Conservation (phyloP, 2,888 invertebrate genomes). For the Empis stercorea region DNA sequence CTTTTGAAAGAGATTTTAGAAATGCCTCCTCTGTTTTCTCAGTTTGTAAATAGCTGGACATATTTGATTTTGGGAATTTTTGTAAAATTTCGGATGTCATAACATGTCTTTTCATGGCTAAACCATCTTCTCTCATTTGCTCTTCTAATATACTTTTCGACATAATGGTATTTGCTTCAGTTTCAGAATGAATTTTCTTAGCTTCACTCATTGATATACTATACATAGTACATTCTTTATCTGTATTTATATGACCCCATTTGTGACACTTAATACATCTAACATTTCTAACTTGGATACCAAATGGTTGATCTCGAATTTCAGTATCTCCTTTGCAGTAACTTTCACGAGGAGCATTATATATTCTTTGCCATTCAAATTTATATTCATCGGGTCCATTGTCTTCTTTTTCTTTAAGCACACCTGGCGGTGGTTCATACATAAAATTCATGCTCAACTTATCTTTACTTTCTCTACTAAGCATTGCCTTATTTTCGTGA, state of each 20-base stretch:
- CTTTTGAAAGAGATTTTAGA: constrained; percentile 68
- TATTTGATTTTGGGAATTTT: constrained; percentile 14
- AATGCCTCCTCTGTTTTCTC: constrained; percentile 60
- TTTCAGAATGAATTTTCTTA: constrained; percentile 50
- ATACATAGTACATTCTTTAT: constrained; percentile 93
- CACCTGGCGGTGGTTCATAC: constrained; percentile 98
- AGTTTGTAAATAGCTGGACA: no score
- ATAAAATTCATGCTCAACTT: constrained; percentile 96
- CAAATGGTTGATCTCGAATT: constrained; percentile 97
- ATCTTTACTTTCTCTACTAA: constrained; percentile 98
- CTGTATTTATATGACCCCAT: constrained; percentile 80
- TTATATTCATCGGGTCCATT: constrained; percentile 94
- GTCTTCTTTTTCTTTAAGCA: constrained; percentile 79
- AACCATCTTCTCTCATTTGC: constrained; percentile 85
- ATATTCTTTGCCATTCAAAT: constrained; percentile 99
- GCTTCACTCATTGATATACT: constrained; percentile 73
- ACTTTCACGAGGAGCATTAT: constrained; percentile 96
- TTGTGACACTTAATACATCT: constrained; percentile 98
- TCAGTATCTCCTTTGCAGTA: constrained; percentile 96
- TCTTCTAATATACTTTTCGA: constrained; percentile 62
- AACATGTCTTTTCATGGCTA: constrained; percentile 72
- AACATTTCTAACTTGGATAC: constrained; percentile 93
- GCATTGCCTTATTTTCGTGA: constrained; percentile 90
- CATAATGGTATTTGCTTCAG: constrained; percentile 50
- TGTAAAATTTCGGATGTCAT: constrained; percentile 44